Evolutionary conservation across 1,140 invertebrate genomes (phyloP).

Genomic region (Panagrolaimus sp.): DNA sequence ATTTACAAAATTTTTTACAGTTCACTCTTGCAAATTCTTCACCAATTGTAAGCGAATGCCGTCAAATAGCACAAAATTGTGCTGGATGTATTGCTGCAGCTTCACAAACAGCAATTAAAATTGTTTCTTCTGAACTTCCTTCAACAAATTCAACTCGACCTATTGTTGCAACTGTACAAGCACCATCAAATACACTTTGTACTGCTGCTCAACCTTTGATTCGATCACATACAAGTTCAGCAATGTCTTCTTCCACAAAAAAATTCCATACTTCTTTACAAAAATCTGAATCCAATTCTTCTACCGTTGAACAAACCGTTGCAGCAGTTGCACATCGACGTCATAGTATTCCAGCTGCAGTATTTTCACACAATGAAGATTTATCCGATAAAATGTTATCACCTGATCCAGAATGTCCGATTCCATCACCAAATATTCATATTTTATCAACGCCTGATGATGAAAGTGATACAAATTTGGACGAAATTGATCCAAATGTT

Average conservation of each 20-base stretch:
- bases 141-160: too few species aligned
- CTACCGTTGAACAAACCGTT: background rate
- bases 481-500: slow-evolving; percentile 13
- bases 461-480: background rate
- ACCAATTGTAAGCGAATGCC: slow-evolving; percentile 8
- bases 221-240: too few species aligned
- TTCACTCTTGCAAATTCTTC: slow-evolving; percentile 19
- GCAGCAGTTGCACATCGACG: background rate
- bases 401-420: too few species aligned
- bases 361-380: too few species aligned
- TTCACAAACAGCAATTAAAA: slow-evolving; percentile 9
- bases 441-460: too few species aligned
- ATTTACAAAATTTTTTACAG: slow-evolving; percentile 19
- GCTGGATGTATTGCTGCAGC: background rate
- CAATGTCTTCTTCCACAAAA: too few species aligned
- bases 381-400: too few species aligned
- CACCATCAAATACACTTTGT: too few species aligned
- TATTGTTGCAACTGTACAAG: too few species aligned
- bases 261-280: background rate
- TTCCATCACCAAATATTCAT: too few species aligned
- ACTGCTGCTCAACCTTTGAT: too few species aligned
- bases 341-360: background rate
- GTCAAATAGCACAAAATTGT: slow-evolving; percentile 3
- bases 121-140: background rate
- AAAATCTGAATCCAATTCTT: background rate